These are phyloP conservation scores for Sarcophaga subvicina DNA, from an alignment of 2,888 invertebrate species.

Conservation along the genomic window DNA sequence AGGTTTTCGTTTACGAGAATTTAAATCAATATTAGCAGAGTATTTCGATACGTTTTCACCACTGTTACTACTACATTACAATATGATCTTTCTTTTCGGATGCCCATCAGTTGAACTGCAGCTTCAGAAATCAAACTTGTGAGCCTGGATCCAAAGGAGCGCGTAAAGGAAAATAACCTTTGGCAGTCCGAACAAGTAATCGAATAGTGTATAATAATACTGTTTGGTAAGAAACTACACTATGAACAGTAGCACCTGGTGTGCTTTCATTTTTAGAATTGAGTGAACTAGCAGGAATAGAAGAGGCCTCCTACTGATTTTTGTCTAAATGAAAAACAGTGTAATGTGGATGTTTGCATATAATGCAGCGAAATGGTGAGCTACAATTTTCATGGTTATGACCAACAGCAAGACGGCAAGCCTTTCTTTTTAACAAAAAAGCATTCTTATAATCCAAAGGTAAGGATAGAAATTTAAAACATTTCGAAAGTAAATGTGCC, in stretches of 20 bases:
- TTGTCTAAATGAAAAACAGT: conserved; percentile 9
- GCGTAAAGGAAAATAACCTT: conserved; percentile 2
- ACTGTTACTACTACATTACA: background rate
- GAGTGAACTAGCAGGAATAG: too few species aligned
- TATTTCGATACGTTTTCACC: too few species aligned
- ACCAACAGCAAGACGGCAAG: conserved; percentile 11
- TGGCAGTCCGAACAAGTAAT: background rate
- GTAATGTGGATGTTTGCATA: conserved; percentile 24
- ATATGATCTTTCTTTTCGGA: too few species aligned
- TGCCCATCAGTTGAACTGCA: background rate
- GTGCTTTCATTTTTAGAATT: too few species aligned
- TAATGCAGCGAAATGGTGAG: conserved; percentile 1
- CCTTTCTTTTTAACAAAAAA: conserved; percentile 3
- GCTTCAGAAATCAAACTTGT: conserved; percentile 12
- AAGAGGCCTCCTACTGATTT: too few species aligned
- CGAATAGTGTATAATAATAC: conserved; percentile 1
- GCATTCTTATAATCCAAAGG: background rate
- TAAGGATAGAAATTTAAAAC: conserved; percentile 4
- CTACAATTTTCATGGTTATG: too few species aligned
- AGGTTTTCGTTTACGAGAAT: too few species aligned
- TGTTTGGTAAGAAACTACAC: background rate
- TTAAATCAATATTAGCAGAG: too few species aligned
- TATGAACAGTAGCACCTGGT: too few species aligned
- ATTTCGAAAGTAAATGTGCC: conserved; percentile 5
- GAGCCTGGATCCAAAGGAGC: conserved; percentile 14